A percentile compares a stretch with the other conserved stretches of the same genome.
These are phyloP conservation scores for Syrrhaptes paradoxus DNA, from an alignment of 2,113 vertebrate species.

Conservation along the genomic window DNA sequence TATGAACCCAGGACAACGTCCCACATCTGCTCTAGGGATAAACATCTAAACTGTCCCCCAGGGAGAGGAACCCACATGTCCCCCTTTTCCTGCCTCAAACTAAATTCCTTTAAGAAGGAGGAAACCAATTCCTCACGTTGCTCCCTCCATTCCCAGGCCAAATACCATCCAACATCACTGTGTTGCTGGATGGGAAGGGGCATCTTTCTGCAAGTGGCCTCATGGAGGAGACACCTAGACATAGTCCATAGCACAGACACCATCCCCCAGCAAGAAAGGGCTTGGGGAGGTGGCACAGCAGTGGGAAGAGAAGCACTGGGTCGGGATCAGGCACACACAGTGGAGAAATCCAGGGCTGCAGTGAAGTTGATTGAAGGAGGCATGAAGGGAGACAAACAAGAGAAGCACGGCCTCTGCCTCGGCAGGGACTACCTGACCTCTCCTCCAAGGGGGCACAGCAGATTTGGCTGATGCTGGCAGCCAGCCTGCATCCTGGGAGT, in stretches of 20 bases:
- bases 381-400: background rate
- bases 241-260: background rate
- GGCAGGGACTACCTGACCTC: constrained; percentile 29
- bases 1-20: background rate
- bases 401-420: background rate
- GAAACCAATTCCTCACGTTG: background rate
- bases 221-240: background rate
- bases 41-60: background rate
- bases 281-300: background rate
- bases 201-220: background rate
- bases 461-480: background rate
- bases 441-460: background rate
- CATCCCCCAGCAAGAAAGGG: background rate
- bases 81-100: background rate
- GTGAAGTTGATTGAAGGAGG: constrained; percentile 44
- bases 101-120: background rate
- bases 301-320: background rate
- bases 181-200: rapidly evolving
- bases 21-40: background rate
- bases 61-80: background rate
- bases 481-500: rapidly evolving
- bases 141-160: background rate
- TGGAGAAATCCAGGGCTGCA: background rate
- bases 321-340: background rate
- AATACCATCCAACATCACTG: background rate